These are phyloP conservation scores for Dendrolimus punctatus DNA, from an alignment of 1,140 invertebrate genomes.

Conservation along the genomic window DNA sequence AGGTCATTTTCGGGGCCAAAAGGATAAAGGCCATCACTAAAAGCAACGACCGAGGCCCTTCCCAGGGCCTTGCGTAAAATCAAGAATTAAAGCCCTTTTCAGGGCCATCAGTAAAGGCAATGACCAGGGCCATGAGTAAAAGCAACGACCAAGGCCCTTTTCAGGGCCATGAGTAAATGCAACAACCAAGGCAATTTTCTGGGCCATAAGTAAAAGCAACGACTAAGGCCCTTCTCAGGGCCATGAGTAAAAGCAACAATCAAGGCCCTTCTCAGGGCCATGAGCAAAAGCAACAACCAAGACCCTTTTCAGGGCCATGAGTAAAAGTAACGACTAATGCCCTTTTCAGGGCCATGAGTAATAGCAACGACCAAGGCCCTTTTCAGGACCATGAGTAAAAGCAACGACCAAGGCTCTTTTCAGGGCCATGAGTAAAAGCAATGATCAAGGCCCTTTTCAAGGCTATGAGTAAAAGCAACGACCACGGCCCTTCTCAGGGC, in stretches of 20 bases:
- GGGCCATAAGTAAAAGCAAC: too few species aligned
- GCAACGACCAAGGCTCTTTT: neutral
- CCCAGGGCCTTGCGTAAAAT: too few species aligned
- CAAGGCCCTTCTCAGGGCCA: constrained; percentile 2
- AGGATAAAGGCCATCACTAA: too few species aligned
- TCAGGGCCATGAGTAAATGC: too few species aligned
- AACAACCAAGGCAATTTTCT: too few species aligned
- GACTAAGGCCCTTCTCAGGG: constrained; percentile 5
- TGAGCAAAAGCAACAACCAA: constrained; percentile 5
- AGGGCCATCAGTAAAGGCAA: too few species aligned
- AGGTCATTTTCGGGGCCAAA: too few species aligned
- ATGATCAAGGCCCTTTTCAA: constrained; percentile 7
- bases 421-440: neutral
- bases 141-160: too few species aligned
- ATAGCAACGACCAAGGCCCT: neutral
- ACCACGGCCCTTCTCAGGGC: constrained; percentile 9
- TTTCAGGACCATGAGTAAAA: neutral
- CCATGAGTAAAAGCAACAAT: constrained; percentile 7
- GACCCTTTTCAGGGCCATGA: constrained; percentile 7
- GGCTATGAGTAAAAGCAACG: neutral
- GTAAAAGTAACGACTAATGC: neutral
- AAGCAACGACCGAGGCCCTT: too few species aligned
- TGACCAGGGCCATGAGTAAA: too few species aligned
- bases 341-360: constrained; percentile 1
- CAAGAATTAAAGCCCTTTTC: too few species aligned